phyloP scores from a whole-genome alignment of 35 echinoderm and acorn worm species.

The Diadema setosum region DNA sequence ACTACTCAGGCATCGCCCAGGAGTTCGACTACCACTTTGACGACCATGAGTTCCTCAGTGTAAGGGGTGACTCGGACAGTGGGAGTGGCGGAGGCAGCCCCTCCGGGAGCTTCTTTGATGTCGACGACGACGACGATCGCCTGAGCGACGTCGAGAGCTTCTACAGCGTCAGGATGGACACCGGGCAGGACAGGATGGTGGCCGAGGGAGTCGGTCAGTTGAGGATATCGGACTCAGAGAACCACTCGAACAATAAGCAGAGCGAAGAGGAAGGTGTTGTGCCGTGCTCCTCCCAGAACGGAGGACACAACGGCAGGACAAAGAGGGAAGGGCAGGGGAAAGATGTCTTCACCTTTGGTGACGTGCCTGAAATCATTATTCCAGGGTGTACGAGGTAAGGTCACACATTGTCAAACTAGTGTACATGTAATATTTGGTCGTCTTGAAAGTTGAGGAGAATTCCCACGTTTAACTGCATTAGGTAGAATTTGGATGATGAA shows the following conservation, averaged over 20 bases:
- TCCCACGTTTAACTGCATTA: too few species aligned
- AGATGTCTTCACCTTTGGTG: background rate
- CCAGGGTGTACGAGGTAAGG: conserved; percentile 24
- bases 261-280: background rate
- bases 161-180: conserved; percentile 35
- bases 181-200: background rate
- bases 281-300: background rate
- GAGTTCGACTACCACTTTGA: background rate
- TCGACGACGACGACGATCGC: conserved; percentile 20
- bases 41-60: conserved; percentile 4
- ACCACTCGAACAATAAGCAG: conserved; percentile 2
- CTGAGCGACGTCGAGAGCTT: conserved; percentile 43
- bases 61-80: background rate
- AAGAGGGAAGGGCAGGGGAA: background rate
- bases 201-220: background rate
- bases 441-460: too few species aligned
- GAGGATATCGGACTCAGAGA: conserved; percentile 9
- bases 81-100: background rate
- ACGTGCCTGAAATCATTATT: conserved; percentile 22
- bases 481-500: too few species aligned
- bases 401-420: background rate
- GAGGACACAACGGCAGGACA: background rate
- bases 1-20: background rate
- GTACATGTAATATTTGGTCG: too few species aligned
- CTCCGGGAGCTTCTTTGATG: conserved; percentile 21